Conservation (phyloP, 1,140 invertebrate genomes). For the Cyrtorhinus lividipennis region DNA sequence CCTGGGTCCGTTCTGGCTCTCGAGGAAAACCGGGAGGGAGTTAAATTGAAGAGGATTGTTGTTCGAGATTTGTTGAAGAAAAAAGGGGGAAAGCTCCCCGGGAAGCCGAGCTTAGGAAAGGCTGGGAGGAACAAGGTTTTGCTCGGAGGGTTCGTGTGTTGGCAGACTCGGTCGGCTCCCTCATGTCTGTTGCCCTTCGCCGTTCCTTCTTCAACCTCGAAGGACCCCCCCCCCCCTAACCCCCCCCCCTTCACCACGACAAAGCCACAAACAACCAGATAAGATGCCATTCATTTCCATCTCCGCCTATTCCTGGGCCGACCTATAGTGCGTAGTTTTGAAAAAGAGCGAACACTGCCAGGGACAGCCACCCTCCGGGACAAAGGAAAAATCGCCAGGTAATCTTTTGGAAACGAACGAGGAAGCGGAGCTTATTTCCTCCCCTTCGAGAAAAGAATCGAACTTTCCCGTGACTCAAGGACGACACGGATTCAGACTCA, state of each 20-base stretch:
- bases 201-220: not conserved
- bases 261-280: slow-evolving; percentile 1
- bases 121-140: not conserved
- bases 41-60: slow-evolving; percentile 10
- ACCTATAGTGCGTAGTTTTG: not conserved
- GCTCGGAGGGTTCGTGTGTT: not conserved
- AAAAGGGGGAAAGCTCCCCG: not conserved
- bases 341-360: not conserved
- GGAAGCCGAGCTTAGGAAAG: too few relatives aligned
- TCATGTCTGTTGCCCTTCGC: slow-evolving; percentile 1
- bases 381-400: not conserved
- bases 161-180: not conserved
- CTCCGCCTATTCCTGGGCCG: not conserved
- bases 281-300: slow-evolving; percentile 6
- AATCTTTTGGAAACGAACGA: not conserved
- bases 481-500: too few relatives aligned
- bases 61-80: slow-evolving; percentile 6
- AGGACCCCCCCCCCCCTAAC: not conserved
- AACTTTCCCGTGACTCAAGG: too few relatives aligned
- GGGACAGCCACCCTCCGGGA: too few relatives aligned
- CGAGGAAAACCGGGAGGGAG: not conserved
- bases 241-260: not conserved
- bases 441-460: too few relatives aligned
- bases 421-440: not conserved
- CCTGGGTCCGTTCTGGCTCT: slow-evolving; percentile 4